Base-by-base conservation (phyloP, 2,113 vertebrate genomes). In the Alces alces region DNA sequence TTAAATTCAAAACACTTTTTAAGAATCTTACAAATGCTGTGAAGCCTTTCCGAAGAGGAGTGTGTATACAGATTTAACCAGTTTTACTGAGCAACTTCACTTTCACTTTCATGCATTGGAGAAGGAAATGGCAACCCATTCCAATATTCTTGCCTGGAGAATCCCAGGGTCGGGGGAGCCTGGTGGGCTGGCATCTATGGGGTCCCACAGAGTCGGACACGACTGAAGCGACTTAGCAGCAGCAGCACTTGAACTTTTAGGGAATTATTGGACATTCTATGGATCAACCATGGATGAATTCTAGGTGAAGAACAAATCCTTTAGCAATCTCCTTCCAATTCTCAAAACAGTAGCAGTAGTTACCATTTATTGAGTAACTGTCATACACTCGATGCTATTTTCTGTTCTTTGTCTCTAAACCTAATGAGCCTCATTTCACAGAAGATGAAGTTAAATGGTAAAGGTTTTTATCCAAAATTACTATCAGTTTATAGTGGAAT, bases 381-480 rank as follows among this genome's bases (percentile, higher is more conserved):
- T 21, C 30, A 50, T 57, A 17, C 0, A 78, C 8, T 17, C 88
- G 13, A 91, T 89, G 16, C 47, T 90, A 8, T n/a, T 9, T 83
- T 73, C 25, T 70, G 7, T 60, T 86, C 25, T 60, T 55, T 61
- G 25, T 54, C 86, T 96, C 80, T 93, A 85, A 82, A 55, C 6
- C 19, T 83, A 43, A 50, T 5, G 16, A 93, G 39, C 3, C 5
- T 1, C 17, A 86, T 50, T 89, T 73, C 27, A 88, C 6, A 58
- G 66, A 93, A 39, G 54, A 91, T 70, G 43, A 64, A 78, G 25
- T 16, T 76, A 11, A 94, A 83, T 80, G 2, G 47, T 16, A 19
- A 27, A 92, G 10, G 30, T 57, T 92, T 85, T 96, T 89, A 23
- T 9, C n/a, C 23, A 89, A 95, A 92, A 90, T 36, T 64, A 45